Evolutionary conservation across 2,888 invertebrate species (phyloP).

Genomic region (Boloria selene): DNA sequence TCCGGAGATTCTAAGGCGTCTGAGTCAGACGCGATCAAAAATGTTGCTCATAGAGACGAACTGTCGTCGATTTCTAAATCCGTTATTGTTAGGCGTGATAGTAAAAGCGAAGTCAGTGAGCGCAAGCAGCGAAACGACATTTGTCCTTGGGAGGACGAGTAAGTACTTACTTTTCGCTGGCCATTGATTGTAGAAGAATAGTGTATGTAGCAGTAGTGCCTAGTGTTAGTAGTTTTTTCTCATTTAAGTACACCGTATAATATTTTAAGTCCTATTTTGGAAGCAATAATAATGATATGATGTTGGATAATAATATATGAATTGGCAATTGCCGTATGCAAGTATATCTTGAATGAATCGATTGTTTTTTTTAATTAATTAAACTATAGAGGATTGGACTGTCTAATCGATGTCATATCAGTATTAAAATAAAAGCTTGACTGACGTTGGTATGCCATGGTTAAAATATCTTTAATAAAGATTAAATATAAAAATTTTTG

Average conservation of each 20-base stretch:
- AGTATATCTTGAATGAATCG: too few relatives aligned
- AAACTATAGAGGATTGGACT: too few relatives aligned
- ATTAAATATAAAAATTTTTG: too few relatives aligned
- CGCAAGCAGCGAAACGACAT: constrained; percentile 88
- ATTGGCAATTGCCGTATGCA: too few relatives aligned
- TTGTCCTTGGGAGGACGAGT: constrained; percentile 98
- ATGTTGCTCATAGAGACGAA: constrained; percentile 71
- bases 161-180: constrained; percentile 74
- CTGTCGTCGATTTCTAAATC: constrained; percentile 70
- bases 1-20: constrained; percentile 58
- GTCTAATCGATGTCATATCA: too few relatives aligned
- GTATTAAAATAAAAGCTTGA: too few relatives aligned
- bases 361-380: too few relatives aligned
- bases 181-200: constrained; percentile 16
- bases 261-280: constrained; percentile 7
- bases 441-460: too few relatives aligned
- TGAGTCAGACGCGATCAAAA: constrained; percentile 63
- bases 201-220: constrained; percentile 21
- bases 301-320: too few relatives aligned
- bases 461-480: too few relatives aligned
- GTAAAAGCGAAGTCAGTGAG: constrained; percentile 65
- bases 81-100: constrained; percentile 73
- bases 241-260: constrained; percentile 20
- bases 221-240: constrained; percentile 11
- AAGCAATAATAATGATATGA: too few relatives aligned